phyloP scores from a whole-genome alignment of 2,797 vertebrate species.

The Hypotaenidia philippensis region DNA sequence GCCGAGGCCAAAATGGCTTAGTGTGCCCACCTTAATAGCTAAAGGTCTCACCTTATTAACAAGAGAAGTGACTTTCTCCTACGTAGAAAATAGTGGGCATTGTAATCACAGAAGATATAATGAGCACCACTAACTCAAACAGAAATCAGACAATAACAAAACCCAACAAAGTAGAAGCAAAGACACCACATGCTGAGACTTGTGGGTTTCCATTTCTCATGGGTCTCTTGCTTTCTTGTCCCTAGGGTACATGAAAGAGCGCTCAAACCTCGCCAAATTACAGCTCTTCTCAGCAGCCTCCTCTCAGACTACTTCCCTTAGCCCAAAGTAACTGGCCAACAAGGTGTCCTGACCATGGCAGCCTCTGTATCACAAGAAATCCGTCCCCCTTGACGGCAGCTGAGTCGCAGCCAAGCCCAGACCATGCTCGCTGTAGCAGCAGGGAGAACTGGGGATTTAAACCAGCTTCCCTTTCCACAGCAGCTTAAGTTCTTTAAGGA shows the following conservation, averaged over 20 bases:
- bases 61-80: not conserved
- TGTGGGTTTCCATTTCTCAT: not conserved
- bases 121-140: not conserved
- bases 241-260: not conserved
- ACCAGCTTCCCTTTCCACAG: conserved; percentile 27
- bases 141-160: not conserved
- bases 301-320: not conserved
- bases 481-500: conserved; percentile 46
- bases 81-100: not conserved
- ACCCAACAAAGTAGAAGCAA: not conserved
- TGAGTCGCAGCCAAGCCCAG: not conserved
- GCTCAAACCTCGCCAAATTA: not conserved
- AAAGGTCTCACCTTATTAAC: not conserved
- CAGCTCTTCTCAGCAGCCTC: not conserved
- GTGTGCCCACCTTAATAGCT: not conserved
- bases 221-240: not conserved
- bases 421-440: not conserved
- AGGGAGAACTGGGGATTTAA: conserved; percentile 1
- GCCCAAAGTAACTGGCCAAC: not conserved
- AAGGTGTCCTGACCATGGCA: not conserved
- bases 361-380: not conserved
- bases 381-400: not conserved
- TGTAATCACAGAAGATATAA: not conserved
- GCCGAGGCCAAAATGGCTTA: not conserved
- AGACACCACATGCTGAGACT: not conserved